Conservation (phyloP, 2,888 invertebrate genomes). For the Rotaria sp. region DNA sequence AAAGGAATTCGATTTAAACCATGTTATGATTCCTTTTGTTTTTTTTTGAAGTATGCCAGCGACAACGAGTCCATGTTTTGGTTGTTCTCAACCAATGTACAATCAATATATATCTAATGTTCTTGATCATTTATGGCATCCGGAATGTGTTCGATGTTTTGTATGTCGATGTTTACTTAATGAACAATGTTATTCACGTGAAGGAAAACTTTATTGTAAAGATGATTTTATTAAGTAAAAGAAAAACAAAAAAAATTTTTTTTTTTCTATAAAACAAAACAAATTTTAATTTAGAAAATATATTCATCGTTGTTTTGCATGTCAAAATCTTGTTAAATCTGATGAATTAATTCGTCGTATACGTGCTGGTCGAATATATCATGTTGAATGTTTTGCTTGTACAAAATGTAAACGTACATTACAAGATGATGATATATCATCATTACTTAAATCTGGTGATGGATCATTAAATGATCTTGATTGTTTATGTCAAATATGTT, state of each 20-base stretch:
- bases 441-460: not conserved
- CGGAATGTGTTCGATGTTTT: slow-evolving; percentile 88
- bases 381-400: slow-evolving; percentile 22
- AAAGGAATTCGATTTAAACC: no score
- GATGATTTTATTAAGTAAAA: slow-evolving; percentile 94
- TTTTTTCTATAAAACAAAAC: not conserved
- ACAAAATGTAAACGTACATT: slow-evolving; percentile 5
- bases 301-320: not conserved
- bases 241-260: not conserved
- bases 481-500: not conserved
- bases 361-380: not conserved
- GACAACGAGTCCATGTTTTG: slow-evolving; percentile 66
- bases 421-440: not conserved
- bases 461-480: not conserved
- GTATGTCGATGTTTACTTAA: slow-evolving; percentile 86
- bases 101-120: slow-evolving; percentile 96
- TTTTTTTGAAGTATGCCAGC: not conserved
- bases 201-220: slow-evolving; percentile 90
- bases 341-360: slow-evolving; percentile 12
- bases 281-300: not conserved
- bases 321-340: slow-evolving; percentile 4
- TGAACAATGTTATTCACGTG: slow-evolving; percentile 94
- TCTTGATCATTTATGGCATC: slow-evolving; percentile 93
- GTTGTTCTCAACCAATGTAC: slow-evolving; percentile 95
- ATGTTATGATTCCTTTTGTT: no score